These are phyloP conservation scores for Prunella fulvescens DNA, from an alignment of 2,113 vertebrate species.

Conservation along the genomic window DNA sequence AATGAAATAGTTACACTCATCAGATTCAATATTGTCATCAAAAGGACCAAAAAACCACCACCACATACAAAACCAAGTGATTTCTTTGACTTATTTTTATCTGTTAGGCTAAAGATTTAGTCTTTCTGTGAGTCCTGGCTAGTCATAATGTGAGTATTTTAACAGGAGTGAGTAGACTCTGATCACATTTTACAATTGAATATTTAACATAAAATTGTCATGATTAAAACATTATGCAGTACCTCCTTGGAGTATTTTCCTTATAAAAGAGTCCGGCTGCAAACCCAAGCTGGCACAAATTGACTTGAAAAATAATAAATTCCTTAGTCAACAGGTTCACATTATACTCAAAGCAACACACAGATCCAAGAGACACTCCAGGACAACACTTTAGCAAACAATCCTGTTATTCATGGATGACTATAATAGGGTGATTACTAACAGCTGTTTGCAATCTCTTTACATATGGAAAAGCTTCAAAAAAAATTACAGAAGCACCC, in stretches of 20 bases:
- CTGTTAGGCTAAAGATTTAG: not conserved
- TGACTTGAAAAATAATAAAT: conserved; percentile 42
- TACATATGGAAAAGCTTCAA: conserved; percentile 24
- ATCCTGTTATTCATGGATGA: conserved; percentile 62
- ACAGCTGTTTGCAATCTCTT: conserved; percentile 51
- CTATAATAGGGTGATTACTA: conserved; percentile 46
- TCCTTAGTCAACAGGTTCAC: conserved; percentile 52
- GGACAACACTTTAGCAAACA: conserved; percentile 39
- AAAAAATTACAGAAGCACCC: conserved; percentile 28
- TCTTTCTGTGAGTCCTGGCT: not conserved
- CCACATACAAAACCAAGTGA: not conserved
- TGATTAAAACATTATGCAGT: not conserved
- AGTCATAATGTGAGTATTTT: not conserved
- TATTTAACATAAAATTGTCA: conserved; percentile 1
- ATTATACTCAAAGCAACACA: conserved; percentile 14
- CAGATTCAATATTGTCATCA: not conserved
- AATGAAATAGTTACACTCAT: not conserved
- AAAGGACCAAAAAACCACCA: not conserved
- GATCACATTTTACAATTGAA: not conserved
- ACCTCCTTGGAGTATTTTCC: conserved; percentile 2
- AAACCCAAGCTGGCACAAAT: conserved; percentile 15
- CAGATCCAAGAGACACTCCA: conserved; percentile 47
- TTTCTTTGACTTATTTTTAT: not conserved
- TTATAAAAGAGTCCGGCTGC: not conserved
- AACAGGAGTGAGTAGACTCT: not conserved